Conservation (phyloP, 2,797 vertebrate genomes). For the Rhinichthys osculus region DNA sequence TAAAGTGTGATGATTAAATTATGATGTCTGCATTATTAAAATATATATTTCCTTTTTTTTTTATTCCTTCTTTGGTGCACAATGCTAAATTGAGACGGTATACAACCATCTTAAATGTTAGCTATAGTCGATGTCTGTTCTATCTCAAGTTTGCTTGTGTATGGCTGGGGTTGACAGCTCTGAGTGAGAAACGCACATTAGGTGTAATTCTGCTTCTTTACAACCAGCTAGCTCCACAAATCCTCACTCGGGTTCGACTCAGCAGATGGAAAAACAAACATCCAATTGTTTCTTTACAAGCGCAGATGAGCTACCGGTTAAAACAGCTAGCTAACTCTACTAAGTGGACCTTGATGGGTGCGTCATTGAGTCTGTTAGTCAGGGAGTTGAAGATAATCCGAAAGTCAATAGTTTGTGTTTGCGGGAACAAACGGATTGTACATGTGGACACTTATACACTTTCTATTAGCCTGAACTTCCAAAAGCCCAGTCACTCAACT, state of each 20-base stretch:
- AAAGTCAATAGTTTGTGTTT: constrained; percentile 26
- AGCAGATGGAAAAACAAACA: constrained; percentile 1
- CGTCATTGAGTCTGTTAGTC: constrained; percentile 4
- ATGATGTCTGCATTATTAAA: not conserved
- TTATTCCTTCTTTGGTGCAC: not conserved
- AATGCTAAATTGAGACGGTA: not conserved
- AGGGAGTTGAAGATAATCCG: constrained; percentile 6
- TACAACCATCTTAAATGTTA: not conserved
- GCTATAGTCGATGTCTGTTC: constrained; percentile 27
- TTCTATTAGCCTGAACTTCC: not conserved
- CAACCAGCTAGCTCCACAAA: constrained; percentile 5
- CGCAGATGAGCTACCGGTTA: constrained; percentile 9
- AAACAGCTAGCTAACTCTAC: not conserved
- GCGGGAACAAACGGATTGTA: not conserved
- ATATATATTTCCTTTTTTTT: not conserved
- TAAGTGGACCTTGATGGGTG: constrained; percentile 1
- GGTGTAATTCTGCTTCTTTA: constrained; percentile 17
- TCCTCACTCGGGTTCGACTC: not conserved
- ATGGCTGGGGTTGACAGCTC: constrained; percentile 13
- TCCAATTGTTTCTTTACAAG: constrained; percentile 20
- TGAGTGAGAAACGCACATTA: constrained; percentile 37
- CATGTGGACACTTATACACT: not conserved
- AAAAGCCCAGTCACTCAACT: not conserved
- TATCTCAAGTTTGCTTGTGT: constrained; percentile 18
- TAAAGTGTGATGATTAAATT: not conserved